phyloP scores from a whole-genome alignment of 1,140 invertebrate genomes.

The Macrobrachium nipponense region DNA sequence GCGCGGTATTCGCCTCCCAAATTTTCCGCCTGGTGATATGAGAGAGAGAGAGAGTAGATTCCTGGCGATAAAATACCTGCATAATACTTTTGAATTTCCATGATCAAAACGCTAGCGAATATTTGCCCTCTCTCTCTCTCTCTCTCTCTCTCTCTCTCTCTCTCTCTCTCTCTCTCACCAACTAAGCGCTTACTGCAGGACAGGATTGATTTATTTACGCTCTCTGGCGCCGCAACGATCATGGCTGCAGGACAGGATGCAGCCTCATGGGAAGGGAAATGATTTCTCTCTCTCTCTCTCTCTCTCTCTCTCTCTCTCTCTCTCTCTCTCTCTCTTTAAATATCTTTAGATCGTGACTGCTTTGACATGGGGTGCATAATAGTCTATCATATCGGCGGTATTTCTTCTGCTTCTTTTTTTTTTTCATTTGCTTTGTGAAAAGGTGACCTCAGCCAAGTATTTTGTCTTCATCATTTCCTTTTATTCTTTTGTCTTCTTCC shows the following conservation, averaged over 20 bases:
- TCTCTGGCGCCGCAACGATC: neutral
- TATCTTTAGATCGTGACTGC: too few species aligned
- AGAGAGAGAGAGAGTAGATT: conserved; percentile 1
- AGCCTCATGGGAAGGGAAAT: neutral
- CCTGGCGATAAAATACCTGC: neutral
- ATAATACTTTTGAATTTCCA: neutral
- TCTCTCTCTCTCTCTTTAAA: too few species aligned
- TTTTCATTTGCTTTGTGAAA: too few species aligned
- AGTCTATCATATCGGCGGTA: too few species aligned
- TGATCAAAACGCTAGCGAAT: neutral
- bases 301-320: neutral
- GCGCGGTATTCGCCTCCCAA: too few species aligned
- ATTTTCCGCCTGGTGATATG: neutral
- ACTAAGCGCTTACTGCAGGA: neutral
- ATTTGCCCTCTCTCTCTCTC: neutral
- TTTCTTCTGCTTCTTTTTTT: too few species aligned
- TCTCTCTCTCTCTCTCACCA: conserved; percentile 1
- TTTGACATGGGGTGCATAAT: too few species aligned
- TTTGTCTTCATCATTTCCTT: too few species aligned
- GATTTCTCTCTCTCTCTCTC: too few species aligned
- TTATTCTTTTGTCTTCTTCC: too few species aligned
- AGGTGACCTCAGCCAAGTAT: too few species aligned
- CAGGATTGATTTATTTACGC: too few species aligned
- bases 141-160: neutral
- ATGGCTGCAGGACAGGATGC: neutral